phyloP scores from a whole-genome alignment of 2,113 vertebrate species.

The Chelonoidis abingdonii region DNA sequence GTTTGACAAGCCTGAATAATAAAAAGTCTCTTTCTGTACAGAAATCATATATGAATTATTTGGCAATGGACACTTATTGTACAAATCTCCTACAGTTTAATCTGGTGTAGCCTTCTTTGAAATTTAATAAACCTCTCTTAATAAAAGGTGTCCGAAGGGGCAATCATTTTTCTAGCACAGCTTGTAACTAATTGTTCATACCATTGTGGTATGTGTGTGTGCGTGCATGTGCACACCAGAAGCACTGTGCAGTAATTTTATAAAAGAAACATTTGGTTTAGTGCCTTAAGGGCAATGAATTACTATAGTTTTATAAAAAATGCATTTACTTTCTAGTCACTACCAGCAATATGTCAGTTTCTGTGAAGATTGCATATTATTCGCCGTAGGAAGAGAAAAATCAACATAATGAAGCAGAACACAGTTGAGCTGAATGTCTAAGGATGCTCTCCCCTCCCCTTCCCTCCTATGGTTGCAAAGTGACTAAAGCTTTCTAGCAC shows the following conservation, averaged over 20 bases:
- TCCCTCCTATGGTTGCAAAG: neutral
- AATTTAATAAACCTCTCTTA: slow-evolving; percentile 57
- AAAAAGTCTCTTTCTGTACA: slow-evolving; percentile 18
- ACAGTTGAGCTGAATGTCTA: slow-evolving; percentile 9
- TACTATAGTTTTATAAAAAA: slow-evolving; percentile 50
- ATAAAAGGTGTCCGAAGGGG: slow-evolving; percentile 66
- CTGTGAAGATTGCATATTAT: neutral
- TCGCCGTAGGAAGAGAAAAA: slow-evolving; percentile 48
- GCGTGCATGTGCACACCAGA: neutral
- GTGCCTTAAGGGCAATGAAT: slow-evolving; percentile 47
- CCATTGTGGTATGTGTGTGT: neutral
- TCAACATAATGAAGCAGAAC: slow-evolving; percentile 62
- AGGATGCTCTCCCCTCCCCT: neutral
- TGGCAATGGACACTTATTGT: slow-evolving; percentile 63
- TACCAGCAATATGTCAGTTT: slow-evolving; percentile 43
- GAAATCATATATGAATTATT: slow-evolving; percentile 50
- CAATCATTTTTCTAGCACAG: slow-evolving; percentile 70
- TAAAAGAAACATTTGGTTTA: slow-evolving; percentile 51
- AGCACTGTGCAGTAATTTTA: slow-evolving; percentile 54
- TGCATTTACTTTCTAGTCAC: slow-evolving; percentile 52
- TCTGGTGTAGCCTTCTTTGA: slow-evolving; percentile 56
- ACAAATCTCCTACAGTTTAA: slow-evolving; percentile 59
- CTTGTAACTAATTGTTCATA: slow-evolving; percentile 55
- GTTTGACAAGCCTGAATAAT: slow-evolving; percentile 15
- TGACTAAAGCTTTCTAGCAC: neutral